phyloP scores from a whole-genome alignment of 2,888 invertebrate species.

The Bombyx huttoni region DNA sequence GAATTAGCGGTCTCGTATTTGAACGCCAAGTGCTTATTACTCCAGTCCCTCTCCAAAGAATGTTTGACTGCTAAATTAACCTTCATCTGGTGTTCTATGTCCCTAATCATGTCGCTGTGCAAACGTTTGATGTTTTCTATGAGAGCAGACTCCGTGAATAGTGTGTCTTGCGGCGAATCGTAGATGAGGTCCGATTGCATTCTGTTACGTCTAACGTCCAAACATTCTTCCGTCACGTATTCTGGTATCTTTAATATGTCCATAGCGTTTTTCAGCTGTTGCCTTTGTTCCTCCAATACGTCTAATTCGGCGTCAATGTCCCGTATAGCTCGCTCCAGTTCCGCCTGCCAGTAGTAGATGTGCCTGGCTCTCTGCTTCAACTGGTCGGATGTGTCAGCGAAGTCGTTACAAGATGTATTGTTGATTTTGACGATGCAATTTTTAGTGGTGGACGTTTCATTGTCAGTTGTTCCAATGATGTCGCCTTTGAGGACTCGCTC shows the following conservation, averaged over 20 bases:
- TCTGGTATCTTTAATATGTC: slow-evolving; percentile 44
- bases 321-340: slow-evolving; percentile 50
- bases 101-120: slow-evolving; percentile 75
- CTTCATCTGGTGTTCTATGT: slow-evolving; percentile 78
- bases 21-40: slow-evolving; percentile 86
- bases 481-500: slow-evolving; percentile 47
- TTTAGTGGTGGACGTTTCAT: slow-evolving; percentile 53
- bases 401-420: slow-evolving; percentile 51
- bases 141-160: slow-evolving; percentile 79
- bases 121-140: slow-evolving; percentile 78
- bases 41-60: slow-evolving; percentile 89
- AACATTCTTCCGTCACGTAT: slow-evolving; percentile 76
- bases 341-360: slow-evolving; percentile 60
- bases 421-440: slow-evolving; percentile 61
- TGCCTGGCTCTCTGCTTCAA: slow-evolving; percentile 48
- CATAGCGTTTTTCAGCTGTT: slow-evolving; percentile 60
- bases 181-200: slow-evolving; percentile 82
- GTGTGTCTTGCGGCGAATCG: slow-evolving; percentile 81
- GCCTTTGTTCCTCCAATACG: slow-evolving; percentile 41
- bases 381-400: slow-evolving; percentile 52
- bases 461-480: slow-evolving; percentile 48
- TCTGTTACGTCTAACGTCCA: slow-evolving; percentile 76
- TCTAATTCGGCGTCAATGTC: slow-evolving; percentile 56
- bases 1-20: slow-evolving; percentile 81
- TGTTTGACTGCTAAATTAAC: slow-evolving; percentile 84